Conservation (phyloP, 2,888 invertebrate species). For the Heliconius sara region DNA sequence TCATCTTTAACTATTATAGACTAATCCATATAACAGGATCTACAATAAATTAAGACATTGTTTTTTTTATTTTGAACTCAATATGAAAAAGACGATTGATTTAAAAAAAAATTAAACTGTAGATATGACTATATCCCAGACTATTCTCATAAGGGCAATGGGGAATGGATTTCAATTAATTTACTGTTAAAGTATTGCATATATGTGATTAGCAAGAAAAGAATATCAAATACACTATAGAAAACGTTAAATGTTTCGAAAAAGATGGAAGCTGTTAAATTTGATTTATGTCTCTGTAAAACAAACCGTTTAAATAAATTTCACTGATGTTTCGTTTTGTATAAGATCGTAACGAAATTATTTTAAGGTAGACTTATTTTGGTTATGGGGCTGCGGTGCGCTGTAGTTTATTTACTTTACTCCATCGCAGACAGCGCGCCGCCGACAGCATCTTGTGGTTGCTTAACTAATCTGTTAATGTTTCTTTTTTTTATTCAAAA, state of each 20-base stretch:
- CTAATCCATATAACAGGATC: no score
- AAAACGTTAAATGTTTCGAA: slow-evolving; percentile 25
- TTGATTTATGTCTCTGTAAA: slow-evolving; percentile 34
- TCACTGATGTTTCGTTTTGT: slow-evolving; percentile 37
- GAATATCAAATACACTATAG: neutral
- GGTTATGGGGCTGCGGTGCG: slow-evolving; percentile 33
- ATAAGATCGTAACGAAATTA: slow-evolving; percentile 32
- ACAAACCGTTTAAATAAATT: slow-evolving; percentile 17
- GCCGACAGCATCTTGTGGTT: slow-evolving; percentile 38
- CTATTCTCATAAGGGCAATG: neutral
- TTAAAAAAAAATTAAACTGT: no score
- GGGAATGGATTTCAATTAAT: neutral
- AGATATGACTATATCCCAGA: neutral
- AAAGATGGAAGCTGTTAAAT: slow-evolving; percentile 29
- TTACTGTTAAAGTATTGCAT: neutral
- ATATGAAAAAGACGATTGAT: neutral
- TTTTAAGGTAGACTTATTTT: slow-evolving; percentile 40
- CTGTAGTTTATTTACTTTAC: slow-evolving; percentile 40
- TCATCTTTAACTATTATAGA: neutral
- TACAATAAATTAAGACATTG: no score
- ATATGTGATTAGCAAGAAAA: neutral
- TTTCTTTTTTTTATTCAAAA: slow-evolving; percentile 12
- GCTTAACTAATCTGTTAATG: neutral
- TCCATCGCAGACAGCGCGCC: slow-evolving; percentile 50
- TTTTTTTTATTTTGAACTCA: neutral